Evolutionary conservation across 2,797 vertebrate species (phyloP).

Genomic region (Silurus aristotelis): DNA sequence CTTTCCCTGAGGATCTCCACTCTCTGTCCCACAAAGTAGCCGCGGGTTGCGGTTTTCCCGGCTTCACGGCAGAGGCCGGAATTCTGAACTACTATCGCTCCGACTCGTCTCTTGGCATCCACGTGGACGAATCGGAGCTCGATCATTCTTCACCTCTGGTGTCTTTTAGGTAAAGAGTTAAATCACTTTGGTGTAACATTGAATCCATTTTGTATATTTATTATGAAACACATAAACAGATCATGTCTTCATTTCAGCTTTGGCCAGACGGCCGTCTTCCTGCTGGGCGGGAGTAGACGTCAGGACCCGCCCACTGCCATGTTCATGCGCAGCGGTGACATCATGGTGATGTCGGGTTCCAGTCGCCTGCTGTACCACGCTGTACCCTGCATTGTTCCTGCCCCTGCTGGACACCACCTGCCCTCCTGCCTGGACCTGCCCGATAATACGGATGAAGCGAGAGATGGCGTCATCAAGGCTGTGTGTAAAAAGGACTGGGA

Average conservation of each 20-base stretch:
- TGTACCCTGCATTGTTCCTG: conserved; percentile 83
- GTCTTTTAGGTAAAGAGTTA: conserved; percentile 83
- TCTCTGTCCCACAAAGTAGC: conserved; percentile 82
- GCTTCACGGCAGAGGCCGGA: conserved; percentile 86
- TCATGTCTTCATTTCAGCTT: conserved; percentile 76
- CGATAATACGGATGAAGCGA: conserved; percentile 46
- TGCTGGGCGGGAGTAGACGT: conserved; percentile 84
- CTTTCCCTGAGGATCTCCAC: conserved; percentile 89
- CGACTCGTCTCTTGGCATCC: conserved; percentile 93
- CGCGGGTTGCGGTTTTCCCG: conserved; percentile 83
- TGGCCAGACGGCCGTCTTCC: conserved; percentile 90
- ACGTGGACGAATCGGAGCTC: conserved; percentile 90
- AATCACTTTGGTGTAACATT: background rate
- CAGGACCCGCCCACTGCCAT: conserved; percentile 85
- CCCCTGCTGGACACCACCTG: conserved; percentile 64
- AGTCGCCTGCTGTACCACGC: conserved; percentile 93
- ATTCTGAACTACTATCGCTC: conserved; percentile 95
- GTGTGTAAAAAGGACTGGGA: conserved; percentile 84
- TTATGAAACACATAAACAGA: background rate
- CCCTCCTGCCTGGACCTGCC: conserved; percentile 60
- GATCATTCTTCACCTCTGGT: conserved; percentile 87
- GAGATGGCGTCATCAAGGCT: conserved; percentile 61
- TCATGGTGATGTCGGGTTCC: conserved; percentile 95
- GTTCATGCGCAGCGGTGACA: conserved; percentile 93
- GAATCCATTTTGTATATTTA: background rate